phyloP scores from a whole-genome alignment of 2,797 vertebrate species.

The Falco peregrinus region DNA sequence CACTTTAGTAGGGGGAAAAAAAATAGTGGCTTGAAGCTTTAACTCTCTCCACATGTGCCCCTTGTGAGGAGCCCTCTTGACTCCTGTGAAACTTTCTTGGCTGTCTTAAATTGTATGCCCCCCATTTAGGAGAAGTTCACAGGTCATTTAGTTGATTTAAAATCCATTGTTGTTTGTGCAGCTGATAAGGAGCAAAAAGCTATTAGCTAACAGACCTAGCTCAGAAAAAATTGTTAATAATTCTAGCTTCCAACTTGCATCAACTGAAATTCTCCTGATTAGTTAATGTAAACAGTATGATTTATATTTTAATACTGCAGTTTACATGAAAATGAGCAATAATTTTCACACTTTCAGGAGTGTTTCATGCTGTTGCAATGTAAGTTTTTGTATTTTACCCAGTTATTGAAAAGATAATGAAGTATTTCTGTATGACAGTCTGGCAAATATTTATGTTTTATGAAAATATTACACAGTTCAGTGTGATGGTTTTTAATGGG shows the following conservation, averaged over 20 bases:
- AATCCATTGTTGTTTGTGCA: constrained; percentile 64
- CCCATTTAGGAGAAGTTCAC: constrained; percentile 3
- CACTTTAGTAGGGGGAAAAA: constrained; percentile 22
- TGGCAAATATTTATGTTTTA: constrained; percentile 16
- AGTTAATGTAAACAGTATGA: constrained; percentile 21
- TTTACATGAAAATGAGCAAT: constrained; percentile 22
- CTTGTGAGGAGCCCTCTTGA: not conserved
- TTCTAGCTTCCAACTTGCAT: constrained; percentile 28
- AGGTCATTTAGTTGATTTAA: constrained; percentile 55
- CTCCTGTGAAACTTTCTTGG: constrained; percentile 2
- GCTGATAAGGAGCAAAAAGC: constrained; percentile 59
- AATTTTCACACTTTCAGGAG: constrained; percentile 30
- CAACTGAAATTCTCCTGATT: constrained; percentile 6
- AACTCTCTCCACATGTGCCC: constrained; percentile 61
- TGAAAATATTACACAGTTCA: not conserved
- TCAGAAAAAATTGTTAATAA: constrained; percentile 14
- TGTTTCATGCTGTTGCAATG: not conserved
- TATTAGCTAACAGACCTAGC: not conserved
- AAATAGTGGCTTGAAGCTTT: constrained; percentile 22
- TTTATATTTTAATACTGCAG: constrained; percentile 3
- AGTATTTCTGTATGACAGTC: not conserved
- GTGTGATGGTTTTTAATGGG: not conserved
- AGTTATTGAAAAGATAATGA: not conserved
- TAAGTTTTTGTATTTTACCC: not conserved
- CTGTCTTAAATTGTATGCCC: constrained; percentile 19